phyloP scores from a whole-genome alignment of 2,888 invertebrate genomes.

The Copidosoma aretas region DNA sequence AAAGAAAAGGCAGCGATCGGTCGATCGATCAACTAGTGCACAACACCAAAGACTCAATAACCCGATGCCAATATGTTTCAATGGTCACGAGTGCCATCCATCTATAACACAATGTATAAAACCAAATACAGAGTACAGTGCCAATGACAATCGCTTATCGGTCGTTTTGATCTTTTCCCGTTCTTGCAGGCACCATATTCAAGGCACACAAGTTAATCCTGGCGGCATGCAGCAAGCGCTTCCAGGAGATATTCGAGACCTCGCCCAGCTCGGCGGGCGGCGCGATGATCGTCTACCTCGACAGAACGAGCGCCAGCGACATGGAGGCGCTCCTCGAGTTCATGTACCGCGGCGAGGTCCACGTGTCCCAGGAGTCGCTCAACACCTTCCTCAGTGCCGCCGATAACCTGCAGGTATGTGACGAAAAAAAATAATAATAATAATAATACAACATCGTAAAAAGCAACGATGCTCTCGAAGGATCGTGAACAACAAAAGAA shows the following conservation, averaged over 20 bases:
- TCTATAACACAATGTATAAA: not conserved
- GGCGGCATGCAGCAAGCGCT: constrained; percentile 92
- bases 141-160: too few relatives aligned
- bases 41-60: too few relatives aligned
- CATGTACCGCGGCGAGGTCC: constrained; percentile 94
- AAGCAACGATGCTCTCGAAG: too few relatives aligned
- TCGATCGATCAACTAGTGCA: too few relatives aligned
- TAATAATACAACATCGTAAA: too few relatives aligned
- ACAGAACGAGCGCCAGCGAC: constrained; percentile 87
- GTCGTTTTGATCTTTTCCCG: constrained; percentile 11
- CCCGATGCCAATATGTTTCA: too few relatives aligned
- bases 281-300: constrained; percentile 81
- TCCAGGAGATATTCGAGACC: constrained; percentile 88
- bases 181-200: constrained; percentile 81
- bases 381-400: constrained; percentile 91
- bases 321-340: constrained; percentile 91
- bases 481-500: too few relatives aligned
- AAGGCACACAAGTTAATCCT: constrained; percentile 90
- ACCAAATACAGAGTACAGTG: too few relatives aligned
- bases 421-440: not conserved
- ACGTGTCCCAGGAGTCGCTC: constrained; percentile 89
- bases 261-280: constrained; percentile 75
- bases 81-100: too few relatives aligned
- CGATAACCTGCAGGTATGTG: constrained; percentile 87
- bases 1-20: too few relatives aligned